phyloP scores from a whole-genome alignment of 2,113 vertebrate genomes.

The Grammomys surdaster region DNA sequence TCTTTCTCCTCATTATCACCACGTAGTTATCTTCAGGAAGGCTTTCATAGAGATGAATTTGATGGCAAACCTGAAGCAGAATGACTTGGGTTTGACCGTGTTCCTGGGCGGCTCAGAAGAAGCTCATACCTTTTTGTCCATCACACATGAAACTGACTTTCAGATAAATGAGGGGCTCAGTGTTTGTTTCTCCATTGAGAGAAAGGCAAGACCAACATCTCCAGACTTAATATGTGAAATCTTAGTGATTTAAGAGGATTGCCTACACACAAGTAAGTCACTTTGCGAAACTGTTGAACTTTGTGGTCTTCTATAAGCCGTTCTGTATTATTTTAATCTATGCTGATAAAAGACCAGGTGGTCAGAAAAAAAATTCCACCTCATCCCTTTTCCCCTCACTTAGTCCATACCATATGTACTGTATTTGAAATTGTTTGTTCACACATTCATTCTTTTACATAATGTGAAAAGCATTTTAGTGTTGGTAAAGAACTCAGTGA shows the following conservation, averaged over 20 bases:
- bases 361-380: not conserved
- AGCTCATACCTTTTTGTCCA: not conserved
- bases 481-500: slow-evolving; percentile 12
- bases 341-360: slow-evolving; percentile 24
- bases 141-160: not conserved
- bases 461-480: slow-evolving; percentile 52
- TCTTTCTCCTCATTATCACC: not conserved
- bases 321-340: slow-evolving; percentile 14
- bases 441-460: slow-evolving; percentile 39
- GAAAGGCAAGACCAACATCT: not conserved
- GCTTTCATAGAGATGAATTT: not conserved
- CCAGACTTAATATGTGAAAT: slow-evolving; percentile 27
- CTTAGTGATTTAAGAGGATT: not conserved
- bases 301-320: not conserved
- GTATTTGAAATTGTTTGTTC: slow-evolving; percentile 36
- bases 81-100: not conserved
- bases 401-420: slow-evolving; percentile 16
- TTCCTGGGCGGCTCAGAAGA: not conserved
- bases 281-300: not conserved
- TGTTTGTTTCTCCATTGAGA: not conserved
- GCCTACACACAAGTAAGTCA: not conserved
- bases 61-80: slow-evolving; percentile 31
- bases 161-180: not conserved
- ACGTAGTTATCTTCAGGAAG: not conserved
- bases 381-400: slow-evolving; percentile 17